Evolutionary conservation across 2,797 vertebrate species (phyloP).

Genomic region (Melopsittacus undulatus): DNA sequence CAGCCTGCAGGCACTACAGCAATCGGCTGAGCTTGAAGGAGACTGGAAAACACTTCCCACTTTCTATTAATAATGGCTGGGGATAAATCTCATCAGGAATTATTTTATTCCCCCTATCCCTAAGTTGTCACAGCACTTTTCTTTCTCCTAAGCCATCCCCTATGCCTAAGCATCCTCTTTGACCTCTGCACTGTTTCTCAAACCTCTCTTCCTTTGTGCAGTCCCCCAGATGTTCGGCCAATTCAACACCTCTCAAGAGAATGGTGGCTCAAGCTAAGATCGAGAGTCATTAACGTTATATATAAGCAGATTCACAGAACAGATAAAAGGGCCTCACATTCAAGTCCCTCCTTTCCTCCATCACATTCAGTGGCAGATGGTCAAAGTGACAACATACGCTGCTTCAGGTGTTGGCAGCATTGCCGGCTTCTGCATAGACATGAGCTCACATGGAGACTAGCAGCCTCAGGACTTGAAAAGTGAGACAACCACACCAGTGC

Average conservation of each 20-base stretch:
- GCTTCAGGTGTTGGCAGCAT: conserved; percentile 27
- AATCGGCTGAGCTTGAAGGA: conserved; percentile 6
- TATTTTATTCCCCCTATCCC: not conserved
- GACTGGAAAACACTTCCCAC: not conserved
- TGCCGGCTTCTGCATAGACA: not conserved
- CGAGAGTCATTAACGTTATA: not conserved
- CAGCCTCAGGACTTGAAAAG: not conserved
- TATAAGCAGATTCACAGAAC: not conserved
- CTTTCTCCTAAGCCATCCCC: not conserved
- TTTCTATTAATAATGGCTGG: not conserved
- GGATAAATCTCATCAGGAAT: not conserved
- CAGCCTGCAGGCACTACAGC: not conserved
- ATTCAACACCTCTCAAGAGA: not conserved
- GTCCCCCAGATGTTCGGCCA: not conserved
- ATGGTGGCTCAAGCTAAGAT: not conserved
- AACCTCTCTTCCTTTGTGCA: not conserved
- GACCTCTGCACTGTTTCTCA: not conserved
- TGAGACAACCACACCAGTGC: not conserved
- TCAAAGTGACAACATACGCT: conserved; percentile 26
- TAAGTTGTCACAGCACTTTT: not conserved
- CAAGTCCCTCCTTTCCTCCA: not conserved
- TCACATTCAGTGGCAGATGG: not conserved
- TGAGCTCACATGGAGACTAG: fast-evolving
- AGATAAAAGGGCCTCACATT: conserved; percentile 15
- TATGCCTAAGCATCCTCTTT: not conserved